These are phyloP conservation scores for Drosophila lacteicornis DNA, from an alignment of 1,140 invertebrate genomes.

Conservation along the genomic window DNA sequence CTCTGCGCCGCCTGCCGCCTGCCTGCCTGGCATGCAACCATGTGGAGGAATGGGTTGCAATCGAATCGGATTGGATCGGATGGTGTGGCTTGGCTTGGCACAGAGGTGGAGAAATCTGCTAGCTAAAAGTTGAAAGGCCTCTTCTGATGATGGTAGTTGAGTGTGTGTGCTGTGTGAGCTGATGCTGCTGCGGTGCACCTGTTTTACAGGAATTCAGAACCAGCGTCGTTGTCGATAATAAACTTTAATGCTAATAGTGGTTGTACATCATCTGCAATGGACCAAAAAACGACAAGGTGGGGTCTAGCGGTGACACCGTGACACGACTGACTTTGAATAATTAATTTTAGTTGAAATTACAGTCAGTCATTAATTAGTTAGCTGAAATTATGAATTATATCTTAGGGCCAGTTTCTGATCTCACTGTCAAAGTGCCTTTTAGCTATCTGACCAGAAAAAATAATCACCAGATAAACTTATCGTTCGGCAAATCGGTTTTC, in stretches of 20 bases:
- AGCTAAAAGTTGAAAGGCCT: slow-evolving; percentile 77
- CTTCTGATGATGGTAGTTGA: slow-evolving; percentile 34
- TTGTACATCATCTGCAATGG: slow-evolving; percentile 82
- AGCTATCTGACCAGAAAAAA: too few species aligned
- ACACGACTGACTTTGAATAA: slow-evolving; percentile 7
- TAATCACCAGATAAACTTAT: too few species aligned
- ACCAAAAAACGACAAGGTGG: slow-evolving; percentile 68
- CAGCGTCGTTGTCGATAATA: slow-evolving; percentile 81
- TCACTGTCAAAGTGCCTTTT: too few species aligned
- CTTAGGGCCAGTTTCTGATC: too few species aligned
- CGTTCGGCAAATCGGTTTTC: too few species aligned
- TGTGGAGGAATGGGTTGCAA: slow-evolving; percentile 27
- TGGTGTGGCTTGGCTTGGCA: slow-evolving; percentile 6
- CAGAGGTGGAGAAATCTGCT: slow-evolving; percentile 68
- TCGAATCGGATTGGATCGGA: slow-evolving; percentile 31
- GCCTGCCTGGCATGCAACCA: slow-evolving; percentile 63
- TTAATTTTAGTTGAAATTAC: background rate
- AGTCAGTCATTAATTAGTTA: too few species aligned
- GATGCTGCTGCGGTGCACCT: slow-evolving; percentile 56
- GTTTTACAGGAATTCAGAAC: slow-evolving; percentile 83
- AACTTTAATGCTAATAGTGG: slow-evolving; percentile 84
- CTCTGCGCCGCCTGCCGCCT: slow-evolving; percentile 15
- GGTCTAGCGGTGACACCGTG: slow-evolving; percentile 16
- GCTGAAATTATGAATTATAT: too few species aligned
- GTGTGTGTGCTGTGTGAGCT: slow-evolving; percentile 1